Conservation (phyloP, 2,113 vertebrate species). For the Otocyon megalotis region DNA sequence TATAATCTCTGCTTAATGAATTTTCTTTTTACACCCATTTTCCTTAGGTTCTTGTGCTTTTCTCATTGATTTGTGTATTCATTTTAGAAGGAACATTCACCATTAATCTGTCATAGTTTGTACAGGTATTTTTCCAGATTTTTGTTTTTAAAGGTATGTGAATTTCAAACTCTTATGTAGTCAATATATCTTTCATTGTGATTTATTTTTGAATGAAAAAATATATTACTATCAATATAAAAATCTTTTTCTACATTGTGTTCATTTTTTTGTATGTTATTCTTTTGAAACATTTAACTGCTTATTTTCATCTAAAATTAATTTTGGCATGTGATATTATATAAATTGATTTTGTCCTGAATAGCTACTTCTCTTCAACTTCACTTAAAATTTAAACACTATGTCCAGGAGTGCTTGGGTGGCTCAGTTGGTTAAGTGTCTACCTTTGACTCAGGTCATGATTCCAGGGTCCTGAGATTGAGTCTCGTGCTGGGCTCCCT, state of each 20-base stretch:
- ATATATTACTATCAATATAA: constrained; percentile 28
- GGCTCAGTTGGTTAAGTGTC: too few relatives aligned
- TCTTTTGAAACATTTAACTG: constrained; percentile 19
- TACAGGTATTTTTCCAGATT: constrained; percentile 27
- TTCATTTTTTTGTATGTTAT: constrained; percentile 10
- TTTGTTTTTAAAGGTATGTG: constrained; percentile 35
- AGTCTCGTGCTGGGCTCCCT: too few relatives aligned
- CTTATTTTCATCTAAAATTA: constrained; percentile 28
- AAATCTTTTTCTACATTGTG: constrained; percentile 8
- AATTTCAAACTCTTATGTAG: constrained; percentile 51
- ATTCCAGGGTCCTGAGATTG: too few relatives aligned
- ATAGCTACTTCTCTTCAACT: not conserved
- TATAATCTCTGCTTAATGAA: not conserved
- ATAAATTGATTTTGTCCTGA: not conserved
- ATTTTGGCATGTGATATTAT: not conserved
- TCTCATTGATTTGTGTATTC: not conserved
- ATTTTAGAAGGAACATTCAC: constrained; percentile 22
- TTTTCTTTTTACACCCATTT: constrained; percentile 48
- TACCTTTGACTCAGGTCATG: too few relatives aligned
- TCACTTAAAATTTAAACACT: constrained; percentile 20
- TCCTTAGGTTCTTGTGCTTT: constrained; percentile 29
- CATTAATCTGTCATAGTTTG: constrained; percentile 29
- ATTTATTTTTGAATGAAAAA: constrained; percentile 36
- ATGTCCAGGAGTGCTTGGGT: too few relatives aligned
- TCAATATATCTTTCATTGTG: not conserved